phyloP scores from a whole-genome alignment of 2,797 vertebrate species.

The Hapalemur alaotrensis region DNA sequence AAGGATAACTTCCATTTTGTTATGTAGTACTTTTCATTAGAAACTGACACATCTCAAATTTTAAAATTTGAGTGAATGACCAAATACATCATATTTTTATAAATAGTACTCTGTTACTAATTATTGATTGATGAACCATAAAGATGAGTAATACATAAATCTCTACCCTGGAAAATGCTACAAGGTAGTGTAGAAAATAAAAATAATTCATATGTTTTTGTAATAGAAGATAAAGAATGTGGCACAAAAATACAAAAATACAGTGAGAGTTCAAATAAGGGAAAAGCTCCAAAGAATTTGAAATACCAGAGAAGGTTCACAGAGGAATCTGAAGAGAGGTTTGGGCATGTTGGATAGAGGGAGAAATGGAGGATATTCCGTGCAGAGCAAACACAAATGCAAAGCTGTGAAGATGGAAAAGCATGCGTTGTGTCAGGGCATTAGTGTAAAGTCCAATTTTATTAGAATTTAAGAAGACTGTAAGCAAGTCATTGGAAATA shows the following conservation, averaged over 20 bases:
- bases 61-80: not conserved
- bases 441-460: not conserved
- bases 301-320: not conserved
- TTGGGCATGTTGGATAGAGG: not conserved
- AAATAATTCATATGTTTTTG: not conserved
- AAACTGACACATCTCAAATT: not conserved
- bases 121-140: not conserved
- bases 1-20: not conserved
- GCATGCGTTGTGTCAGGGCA: not conserved
- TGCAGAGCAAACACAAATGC: not conserved
- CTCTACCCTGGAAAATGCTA: not conserved
- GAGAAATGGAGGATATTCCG: not conserved
- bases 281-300: not conserved
- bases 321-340: not conserved
- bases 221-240: not conserved
- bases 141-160: conserved; percentile 1
- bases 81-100: not conserved
- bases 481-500: not conserved
- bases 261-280: not conserved
- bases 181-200: not conserved
- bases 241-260: not conserved
- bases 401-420: not conserved
- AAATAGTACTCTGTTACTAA: not conserved
- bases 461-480: not conserved
- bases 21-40: not conserved